phyloP scores from a whole-genome alignment of 2,888 invertebrate genomes.

The Tachystola acroxantha region DNA sequence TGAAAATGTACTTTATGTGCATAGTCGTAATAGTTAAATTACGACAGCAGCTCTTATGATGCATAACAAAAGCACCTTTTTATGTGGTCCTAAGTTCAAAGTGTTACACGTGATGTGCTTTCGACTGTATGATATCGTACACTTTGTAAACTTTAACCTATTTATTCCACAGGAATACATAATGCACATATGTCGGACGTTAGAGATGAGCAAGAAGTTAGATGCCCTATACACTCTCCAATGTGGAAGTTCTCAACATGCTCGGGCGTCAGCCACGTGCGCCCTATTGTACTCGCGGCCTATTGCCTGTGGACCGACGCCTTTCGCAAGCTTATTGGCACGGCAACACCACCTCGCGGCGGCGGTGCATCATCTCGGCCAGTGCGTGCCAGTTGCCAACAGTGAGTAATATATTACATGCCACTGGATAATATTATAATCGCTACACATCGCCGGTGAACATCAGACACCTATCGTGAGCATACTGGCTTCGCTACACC shows the following conservation, averaged over 20 bases:
- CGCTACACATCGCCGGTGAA: slow-evolving; percentile 49
- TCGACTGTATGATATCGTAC: too few relatives aligned
- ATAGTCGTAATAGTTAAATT: too few relatives aligned
- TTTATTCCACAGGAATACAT: slow-evolving; percentile 82
- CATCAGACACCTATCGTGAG: slow-evolving; percentile 49
- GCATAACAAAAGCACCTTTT: too few relatives aligned
- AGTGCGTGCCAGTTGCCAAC: slow-evolving; percentile 51
- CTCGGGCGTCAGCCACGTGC: slow-evolving; percentile 89
- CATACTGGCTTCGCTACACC: slow-evolving; percentile 72
- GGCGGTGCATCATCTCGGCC: slow-evolving; percentile 82
- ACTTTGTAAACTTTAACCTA: too few relatives aligned
- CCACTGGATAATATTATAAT: too few relatives aligned
- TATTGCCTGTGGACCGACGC: slow-evolving; percentile 17
- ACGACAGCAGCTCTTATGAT: too few relatives aligned
- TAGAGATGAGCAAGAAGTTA: slow-evolving; percentile 82
- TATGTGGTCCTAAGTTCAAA: too few relatives aligned
- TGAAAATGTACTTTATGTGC: too few relatives aligned
- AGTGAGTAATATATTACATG: slow-evolving; percentile 52
- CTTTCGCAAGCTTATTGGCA: slow-evolving; percentile 68
- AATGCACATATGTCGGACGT: slow-evolving; percentile 82
- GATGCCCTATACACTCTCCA: slow-evolving; percentile 87
- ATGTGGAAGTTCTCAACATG: slow-evolving; percentile 83
- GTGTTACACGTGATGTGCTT: too few relatives aligned
- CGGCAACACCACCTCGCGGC: slow-evolving; percentile 76
- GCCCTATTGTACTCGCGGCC: slow-evolving; percentile 84